Evolutionary conservation across 2,113 vertebrate species (phyloP).

Genomic region (Ceuthmochares aereus): DNA sequence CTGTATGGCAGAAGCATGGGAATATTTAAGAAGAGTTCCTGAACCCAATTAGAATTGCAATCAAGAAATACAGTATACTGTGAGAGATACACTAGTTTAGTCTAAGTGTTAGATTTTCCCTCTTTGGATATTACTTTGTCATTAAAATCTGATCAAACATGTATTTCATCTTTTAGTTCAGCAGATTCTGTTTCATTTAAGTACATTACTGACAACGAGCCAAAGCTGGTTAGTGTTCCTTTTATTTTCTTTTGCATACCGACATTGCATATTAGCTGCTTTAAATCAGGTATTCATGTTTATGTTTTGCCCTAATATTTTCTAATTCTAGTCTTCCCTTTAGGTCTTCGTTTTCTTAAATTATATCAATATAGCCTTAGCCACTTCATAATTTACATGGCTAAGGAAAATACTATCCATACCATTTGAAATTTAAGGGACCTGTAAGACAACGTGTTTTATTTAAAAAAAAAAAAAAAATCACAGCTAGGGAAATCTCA

Average conservation of each 20-base stretch:
- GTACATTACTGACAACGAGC: not conserved
- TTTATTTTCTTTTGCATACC: not conserved
- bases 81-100: not conserved
- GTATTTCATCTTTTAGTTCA: not conserved
- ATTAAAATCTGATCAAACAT: not conserved
- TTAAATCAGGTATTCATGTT: not conserved
- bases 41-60: not conserved
- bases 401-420: not conserved
- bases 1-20: not conserved
- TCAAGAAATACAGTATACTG: not conserved
- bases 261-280: not conserved
- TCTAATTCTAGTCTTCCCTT: not conserved
- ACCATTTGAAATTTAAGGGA: not conserved
- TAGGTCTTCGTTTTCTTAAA: not conserved
- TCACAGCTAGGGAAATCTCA: not conserved
- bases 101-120: not conserved
- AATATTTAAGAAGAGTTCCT: not conserved
- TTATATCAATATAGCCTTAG: not conserved
- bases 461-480: not conserved
- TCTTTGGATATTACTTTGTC: not conserved
- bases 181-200: not conserved
- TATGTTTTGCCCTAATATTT: not conserved
- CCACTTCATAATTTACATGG: not conserved
- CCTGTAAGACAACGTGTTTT: not conserved
- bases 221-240: not conserved